These are phyloP conservation scores for Gadopsis marmoratus DNA, from an alignment of 2,797 vertebrate genomes.

Conservation along the genomic window DNA sequence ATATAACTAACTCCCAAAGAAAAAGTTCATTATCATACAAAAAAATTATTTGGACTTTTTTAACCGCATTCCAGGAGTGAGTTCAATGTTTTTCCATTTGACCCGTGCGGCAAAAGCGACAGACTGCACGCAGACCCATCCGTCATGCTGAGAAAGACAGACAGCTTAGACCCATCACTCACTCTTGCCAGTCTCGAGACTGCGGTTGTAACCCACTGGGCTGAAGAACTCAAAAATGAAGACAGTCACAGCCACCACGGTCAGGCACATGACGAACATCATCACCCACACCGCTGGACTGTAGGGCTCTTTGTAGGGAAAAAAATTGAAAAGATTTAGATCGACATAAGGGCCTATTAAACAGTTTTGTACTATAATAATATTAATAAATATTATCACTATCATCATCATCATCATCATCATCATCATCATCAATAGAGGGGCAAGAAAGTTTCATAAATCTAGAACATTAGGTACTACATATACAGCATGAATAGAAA, in stretches of 20 bases:
- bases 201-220: conserved; percentile 96
- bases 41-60: neutral
- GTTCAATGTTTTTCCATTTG: conserved; percentile 47
- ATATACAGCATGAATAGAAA: conserved; percentile 26
- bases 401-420: neutral
- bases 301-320: conserved; percentile 89
- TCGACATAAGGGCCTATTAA: neutral
- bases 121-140: conserved; percentile 40
- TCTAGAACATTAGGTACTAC: neutral
- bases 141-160: conserved; percentile 41
- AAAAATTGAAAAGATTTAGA: neutral
- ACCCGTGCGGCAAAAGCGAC: conserved; percentile 45
- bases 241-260: conserved; percentile 95
- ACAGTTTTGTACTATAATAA: neutral
- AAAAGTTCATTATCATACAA: neutral
- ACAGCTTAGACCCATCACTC: conserved; percentile 78
- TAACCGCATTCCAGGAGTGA: conserved; percentile 14
- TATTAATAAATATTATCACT: neutral
- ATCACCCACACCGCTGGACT: conserved; percentile 98
- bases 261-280: conserved; percentile 99
- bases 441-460: conserved; percentile 14
- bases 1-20: conserved; percentile 10
- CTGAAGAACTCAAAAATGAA: conserved; percentile 99
- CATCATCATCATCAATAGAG: conserved; percentile 7
- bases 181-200: conserved; percentile 93